These are phyloP conservation scores for Tokudaia muenninki DNA, from an alignment of 2,797 vertebrate genomes.

Conservation along the genomic window DNA sequence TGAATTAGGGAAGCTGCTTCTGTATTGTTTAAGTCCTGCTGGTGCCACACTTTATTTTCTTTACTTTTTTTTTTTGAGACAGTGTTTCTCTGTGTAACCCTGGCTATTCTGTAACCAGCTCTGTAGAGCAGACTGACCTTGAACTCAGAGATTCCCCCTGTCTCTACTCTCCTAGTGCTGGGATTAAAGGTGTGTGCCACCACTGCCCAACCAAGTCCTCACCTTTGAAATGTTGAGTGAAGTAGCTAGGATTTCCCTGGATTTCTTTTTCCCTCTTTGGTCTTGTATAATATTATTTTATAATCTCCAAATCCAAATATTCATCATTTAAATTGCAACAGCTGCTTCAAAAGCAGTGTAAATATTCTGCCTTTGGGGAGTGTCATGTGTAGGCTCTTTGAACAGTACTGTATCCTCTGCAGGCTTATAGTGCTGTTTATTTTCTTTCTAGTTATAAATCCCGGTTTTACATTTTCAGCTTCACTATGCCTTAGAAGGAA, in stretches of 20 bases:
- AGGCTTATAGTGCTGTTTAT: constrained; percentile 1
- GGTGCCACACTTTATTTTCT: background rate
- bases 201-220: background rate
- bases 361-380: background rate
- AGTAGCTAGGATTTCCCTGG: background rate
- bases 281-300: background rate
- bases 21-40: background rate
- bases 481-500: background rate
- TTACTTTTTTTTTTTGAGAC: background rate
- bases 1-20: background rate
- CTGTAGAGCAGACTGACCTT: background rate
- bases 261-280: background rate
- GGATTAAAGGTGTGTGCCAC: background rate
- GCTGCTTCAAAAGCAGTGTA: constrained; percentile 36
- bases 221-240: constrained; percentile 12
- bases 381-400: background rate
- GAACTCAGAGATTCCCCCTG: background rate
- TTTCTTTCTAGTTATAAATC: constrained; percentile 53
- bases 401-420: background rate
- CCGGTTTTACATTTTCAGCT: constrained; percentile 15
- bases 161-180: background rate
- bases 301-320: background rate
- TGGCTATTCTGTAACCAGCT: background rate
- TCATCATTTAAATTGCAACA: constrained; percentile 25
- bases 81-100: background rate